A percentile compares a stretch with the other conserved stretches of the same genome.
phyloP scores from a whole-genome alignment of 2,113 vertebrate species.

The Dicerorhinus sumatrensis region DNA sequence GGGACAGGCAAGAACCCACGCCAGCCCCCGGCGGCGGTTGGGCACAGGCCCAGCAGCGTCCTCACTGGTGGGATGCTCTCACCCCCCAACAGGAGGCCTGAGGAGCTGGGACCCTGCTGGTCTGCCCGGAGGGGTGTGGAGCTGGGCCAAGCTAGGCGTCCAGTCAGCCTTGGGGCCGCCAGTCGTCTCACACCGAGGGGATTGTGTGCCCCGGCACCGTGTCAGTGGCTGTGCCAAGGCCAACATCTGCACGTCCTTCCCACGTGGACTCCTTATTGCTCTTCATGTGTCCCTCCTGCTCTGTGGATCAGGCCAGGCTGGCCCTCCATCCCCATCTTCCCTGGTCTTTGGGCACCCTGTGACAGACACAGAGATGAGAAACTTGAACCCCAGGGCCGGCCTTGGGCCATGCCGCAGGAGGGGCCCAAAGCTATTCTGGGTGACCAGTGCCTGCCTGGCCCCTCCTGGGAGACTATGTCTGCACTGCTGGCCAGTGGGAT shows the following conservation, averaged over 20 bases:
- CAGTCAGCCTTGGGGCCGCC: not conserved
- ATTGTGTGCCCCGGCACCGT: not conserved
- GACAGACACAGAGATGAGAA: not conserved
- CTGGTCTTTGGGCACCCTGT: not conserved
- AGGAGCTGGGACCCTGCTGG: not conserved
- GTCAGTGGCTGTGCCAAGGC: not conserved
- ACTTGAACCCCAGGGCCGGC: not conserved
- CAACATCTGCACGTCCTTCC: not conserved
- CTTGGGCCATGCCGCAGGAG: not conserved
- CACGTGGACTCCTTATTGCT: not conserved
- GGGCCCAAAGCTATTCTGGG: not conserved
- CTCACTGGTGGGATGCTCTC: not conserved
- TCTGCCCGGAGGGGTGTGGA: no score
- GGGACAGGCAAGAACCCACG: not conserved
- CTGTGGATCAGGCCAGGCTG: not conserved
- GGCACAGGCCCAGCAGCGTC: not conserved
- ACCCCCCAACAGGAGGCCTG: not conserved
- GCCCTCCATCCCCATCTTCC: not conserved
- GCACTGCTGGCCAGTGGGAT: not conserved
- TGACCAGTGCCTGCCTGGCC: not conserved
- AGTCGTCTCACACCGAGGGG: no score
- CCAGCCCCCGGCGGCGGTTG: rapidly evolving
- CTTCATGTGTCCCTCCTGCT: not conserved
- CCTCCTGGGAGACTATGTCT: not conserved
- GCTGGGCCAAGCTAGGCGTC: no score